Evolutionary conservation across 2,113 vertebrate species (phyloP).

Genomic region (Motacilla alba): DNA sequence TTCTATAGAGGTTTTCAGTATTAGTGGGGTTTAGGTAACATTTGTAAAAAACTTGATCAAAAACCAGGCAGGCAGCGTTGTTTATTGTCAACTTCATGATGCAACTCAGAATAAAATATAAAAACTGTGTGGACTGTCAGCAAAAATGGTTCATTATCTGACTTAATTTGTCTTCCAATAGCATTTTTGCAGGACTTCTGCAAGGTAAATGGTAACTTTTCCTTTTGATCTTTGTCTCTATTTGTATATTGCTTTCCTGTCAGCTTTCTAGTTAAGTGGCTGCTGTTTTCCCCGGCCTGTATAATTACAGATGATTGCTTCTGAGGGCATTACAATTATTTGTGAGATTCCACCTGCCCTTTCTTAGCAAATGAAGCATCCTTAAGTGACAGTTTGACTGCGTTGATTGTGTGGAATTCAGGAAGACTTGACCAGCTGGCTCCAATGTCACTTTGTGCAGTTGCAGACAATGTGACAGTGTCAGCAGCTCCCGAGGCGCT

Average conservation of each 20-base stretch:
- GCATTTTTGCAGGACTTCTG: neutral
- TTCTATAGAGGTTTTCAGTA: neutral
- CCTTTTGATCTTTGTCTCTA: neutral
- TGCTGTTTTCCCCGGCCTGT: neutral
- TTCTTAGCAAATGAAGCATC: neutral
- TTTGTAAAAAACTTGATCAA: neutral
- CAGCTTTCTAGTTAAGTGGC: neutral
- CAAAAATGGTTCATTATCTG: neutral
- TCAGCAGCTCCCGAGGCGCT: neutral
- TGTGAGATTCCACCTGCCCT: neutral
- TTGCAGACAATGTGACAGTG: neutral
- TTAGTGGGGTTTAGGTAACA: neutral
- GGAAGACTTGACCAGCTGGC: constrained; percentile 1
- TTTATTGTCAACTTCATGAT: neutral
- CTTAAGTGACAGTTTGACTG: neutral
- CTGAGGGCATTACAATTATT: neutral
- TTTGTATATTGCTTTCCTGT: neutral
- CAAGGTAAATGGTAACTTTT: neutral
- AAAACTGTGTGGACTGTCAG: neutral
- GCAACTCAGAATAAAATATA: neutral
- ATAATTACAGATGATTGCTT: neutral
- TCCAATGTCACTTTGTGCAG: constrained; percentile 44
- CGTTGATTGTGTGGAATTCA: neutral
- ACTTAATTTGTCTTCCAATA: neutral
- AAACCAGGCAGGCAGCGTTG: neutral